Evolutionary conservation across 1,140 invertebrate genomes (phyloP).

Genomic region (Achroia grisella): DNA sequence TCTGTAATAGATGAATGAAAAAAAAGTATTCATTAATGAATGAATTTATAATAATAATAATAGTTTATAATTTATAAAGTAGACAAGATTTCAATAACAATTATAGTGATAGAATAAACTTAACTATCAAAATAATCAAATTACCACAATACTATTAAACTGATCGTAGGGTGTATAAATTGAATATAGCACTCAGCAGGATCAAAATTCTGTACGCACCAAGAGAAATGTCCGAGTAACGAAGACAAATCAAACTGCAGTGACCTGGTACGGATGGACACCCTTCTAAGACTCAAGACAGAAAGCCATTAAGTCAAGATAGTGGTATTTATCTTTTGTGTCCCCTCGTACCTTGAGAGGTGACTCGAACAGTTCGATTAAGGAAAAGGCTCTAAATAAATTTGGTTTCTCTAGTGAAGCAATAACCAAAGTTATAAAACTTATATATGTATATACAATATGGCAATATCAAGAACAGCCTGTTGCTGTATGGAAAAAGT

Average conservation of each 20-base stretch:
- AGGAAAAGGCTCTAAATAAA: conserved; percentile 7
- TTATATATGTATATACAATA: no score
- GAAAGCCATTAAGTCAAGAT: conserved; percentile 65
- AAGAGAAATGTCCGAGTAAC: conserved; percentile 57
- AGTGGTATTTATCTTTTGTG: conserved; percentile 60
- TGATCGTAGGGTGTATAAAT: conserved; percentile 22
- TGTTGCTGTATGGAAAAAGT: no score
- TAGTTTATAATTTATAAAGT: no score
- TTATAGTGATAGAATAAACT: no score
- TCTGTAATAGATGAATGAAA: no score
- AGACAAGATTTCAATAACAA: no score
- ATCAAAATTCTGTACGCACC: conserved; percentile 51
- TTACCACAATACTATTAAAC: conserved; percentile 10
- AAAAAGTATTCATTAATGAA: no score
- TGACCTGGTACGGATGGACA: conserved; percentile 52
- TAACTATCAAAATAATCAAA: no score
- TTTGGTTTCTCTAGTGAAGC: no score
- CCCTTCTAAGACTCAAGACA: conserved; percentile 50
- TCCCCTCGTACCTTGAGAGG: conserved; percentile 32
- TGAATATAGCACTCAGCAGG: conserved; percentile 29
- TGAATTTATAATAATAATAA: no score
- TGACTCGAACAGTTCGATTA: conserved; percentile 49
- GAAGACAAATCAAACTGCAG: conserved; percentile 67
- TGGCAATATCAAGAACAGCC: no score
- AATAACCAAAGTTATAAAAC: no score